A percentile compares a stretch with the other conserved stretches of the same genome.
Evolutionary conservation across 2,888 invertebrate genomes (phyloP).

Genomic region (Torymus auratus): DNA sequence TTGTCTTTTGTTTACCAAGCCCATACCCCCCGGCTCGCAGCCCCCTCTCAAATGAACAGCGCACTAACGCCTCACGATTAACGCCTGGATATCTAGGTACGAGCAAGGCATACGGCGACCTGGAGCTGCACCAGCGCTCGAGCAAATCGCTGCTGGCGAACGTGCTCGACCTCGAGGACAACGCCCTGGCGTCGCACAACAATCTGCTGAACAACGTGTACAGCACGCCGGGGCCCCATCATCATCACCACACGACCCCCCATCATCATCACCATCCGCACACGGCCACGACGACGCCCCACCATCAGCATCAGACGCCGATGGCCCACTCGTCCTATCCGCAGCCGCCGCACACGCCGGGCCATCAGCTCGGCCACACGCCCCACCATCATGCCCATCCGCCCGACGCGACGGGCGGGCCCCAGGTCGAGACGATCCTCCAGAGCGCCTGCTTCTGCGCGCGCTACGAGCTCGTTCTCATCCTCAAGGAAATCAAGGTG

Average conservation of each 20-base stretch:
- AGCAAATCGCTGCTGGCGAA: conserved; percentile 97
- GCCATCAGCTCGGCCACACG: conserved; percentile 73
- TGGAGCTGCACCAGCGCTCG: conserved; percentile 93
- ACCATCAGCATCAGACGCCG: conserved; percentile 74
- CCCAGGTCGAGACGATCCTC: conserved; percentile 85
- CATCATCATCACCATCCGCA: conserved; percentile 72
- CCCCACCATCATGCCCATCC: conserved; percentile 76
- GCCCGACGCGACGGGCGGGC: conserved; percentile 82
- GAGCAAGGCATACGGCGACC: conserved; percentile 86
- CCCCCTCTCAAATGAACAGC: not conserved
- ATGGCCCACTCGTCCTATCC: conserved; percentile 70
- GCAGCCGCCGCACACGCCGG: conserved; percentile 67
- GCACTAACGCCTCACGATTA: conserved; percentile 1
- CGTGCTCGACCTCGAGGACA: conserved; percentile 98
- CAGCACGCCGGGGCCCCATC: conserved; percentile 75
- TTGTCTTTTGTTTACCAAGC: no score
- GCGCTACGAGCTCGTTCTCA: conserved; percentile 95
- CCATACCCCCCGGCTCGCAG: no score
- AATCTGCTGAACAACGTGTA: conserved; percentile 75
- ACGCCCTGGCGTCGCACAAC: conserved; percentile 78
- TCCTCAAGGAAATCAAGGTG: conserved; percentile 90
- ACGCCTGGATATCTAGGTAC: conserved; percentile 77
- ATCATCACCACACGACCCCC: conserved; percentile 72
- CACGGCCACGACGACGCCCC: conserved; percentile 70
- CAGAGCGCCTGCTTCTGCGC: conserved; percentile 93